phyloP scores from a whole-genome alignment of 2,797 vertebrate species.

The Alcedo atthis region DNA sequence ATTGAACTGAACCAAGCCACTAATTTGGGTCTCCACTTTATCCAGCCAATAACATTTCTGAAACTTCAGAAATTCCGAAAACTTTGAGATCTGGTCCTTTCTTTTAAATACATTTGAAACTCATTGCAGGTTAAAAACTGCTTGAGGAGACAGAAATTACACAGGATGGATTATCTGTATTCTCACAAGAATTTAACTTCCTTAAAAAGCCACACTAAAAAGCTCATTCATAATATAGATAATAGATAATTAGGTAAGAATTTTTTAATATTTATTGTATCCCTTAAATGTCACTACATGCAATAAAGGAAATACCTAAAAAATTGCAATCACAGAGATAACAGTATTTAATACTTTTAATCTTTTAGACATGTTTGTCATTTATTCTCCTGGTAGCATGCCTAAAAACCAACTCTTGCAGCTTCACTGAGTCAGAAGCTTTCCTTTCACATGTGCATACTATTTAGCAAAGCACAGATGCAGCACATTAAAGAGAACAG shows the following conservation, averaged over 20 bases:
- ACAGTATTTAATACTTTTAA: not conserved
- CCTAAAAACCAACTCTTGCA: not conserved
- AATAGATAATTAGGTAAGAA: not conserved
- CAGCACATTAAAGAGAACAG: not conserved
- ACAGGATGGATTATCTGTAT: not conserved
- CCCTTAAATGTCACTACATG: not conserved
- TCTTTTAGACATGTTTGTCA: not conserved
- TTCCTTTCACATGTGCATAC: rapidly evolving
- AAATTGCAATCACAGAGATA: not conserved
- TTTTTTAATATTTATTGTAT: not conserved
- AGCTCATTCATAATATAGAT: not conserved
- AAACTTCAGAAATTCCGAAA: not conserved
- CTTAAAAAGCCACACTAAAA: not conserved
- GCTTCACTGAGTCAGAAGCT: not conserved
- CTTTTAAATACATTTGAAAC: not conserved
- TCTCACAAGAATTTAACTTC: not conserved
- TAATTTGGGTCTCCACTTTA: not conserved
- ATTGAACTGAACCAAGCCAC: not conserved
- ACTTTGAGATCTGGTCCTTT: not conserved
- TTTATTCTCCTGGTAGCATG: not conserved
- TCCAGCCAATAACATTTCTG: not conserved
- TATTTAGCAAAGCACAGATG: not conserved
- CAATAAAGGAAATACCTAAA: not conserved
- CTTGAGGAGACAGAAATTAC: not conserved
- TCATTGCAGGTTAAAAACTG: not conserved